Evolutionary conservation across 2,113 vertebrate species (phyloP).

Genomic region (Coptodon rendalli): DNA sequence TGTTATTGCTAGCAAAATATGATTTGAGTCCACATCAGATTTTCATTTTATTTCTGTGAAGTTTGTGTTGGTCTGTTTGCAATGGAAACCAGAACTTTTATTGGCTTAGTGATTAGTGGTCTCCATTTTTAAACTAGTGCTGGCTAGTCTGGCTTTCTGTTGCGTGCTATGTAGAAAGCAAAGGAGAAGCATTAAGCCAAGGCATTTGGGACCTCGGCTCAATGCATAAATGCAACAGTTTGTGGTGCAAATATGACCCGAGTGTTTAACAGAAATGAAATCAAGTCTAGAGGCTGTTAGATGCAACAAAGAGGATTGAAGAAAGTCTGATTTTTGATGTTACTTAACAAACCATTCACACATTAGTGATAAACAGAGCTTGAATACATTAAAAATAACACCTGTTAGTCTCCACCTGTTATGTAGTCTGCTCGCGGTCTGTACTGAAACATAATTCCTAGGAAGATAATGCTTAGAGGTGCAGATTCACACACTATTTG

Average conservation of each 20-base stretch:
- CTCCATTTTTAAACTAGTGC: not conserved
- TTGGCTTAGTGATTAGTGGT: not conserved
- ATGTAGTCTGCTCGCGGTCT: not conserved
- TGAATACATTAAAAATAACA: not conserved
- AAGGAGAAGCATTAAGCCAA: not conserved
- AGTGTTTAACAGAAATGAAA: not conserved
- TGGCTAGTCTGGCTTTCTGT: not conserved
- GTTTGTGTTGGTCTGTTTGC: not conserved
- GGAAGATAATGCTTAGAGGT: not conserved
- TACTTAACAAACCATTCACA: not conserved
- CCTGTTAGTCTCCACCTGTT: not conserved
- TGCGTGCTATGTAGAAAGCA: not conserved
- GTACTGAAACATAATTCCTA: not conserved
- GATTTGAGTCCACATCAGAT: not conserved
- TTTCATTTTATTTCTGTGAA: not conserved
- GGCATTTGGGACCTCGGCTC: not conserved
- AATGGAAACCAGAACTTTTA: not conserved
- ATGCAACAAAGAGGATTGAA: not conserved
- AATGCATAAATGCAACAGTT: not conserved
- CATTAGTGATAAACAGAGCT: not conserved
- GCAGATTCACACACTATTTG: not conserved
- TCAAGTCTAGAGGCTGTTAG: not conserved
- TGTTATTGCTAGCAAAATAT: not conserved
- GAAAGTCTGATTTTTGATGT: not conserved
- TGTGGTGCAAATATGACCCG: not conserved